phyloP scores from a whole-genome alignment of 1,140 invertebrate species.

The Probaryconus sp. region DNA sequence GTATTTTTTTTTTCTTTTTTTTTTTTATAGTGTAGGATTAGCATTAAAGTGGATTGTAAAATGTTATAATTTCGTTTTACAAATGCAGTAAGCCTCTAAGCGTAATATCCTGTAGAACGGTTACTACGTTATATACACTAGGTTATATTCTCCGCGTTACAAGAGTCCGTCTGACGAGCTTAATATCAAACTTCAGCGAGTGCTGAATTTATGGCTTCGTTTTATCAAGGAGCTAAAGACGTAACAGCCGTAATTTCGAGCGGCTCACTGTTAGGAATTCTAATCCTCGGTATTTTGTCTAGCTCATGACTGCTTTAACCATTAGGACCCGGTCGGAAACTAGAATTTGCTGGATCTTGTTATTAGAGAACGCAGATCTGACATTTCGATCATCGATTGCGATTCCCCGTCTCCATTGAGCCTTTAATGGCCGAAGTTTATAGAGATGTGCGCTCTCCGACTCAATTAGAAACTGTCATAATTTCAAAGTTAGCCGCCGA shows the following conservation, averaged over 20 bases:
- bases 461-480: slow-evolving; percentile 17
- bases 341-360: slow-evolving; percentile 37
- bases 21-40: neutral
- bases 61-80: slow-evolving; percentile 9
- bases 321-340: slow-evolving; percentile 32
- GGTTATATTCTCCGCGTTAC: slow-evolving; percentile 40
- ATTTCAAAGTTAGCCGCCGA: too few relatives aligned
- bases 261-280: slow-evolving; percentile 54
- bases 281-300: slow-evolving; percentile 58
- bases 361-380: slow-evolving; percentile 46
- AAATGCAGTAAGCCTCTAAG: slow-evolving; percentile 1
- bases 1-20: neutral
- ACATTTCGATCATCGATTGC: slow-evolving; percentile 47
- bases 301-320: slow-evolving; percentile 39
- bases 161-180: slow-evolving; percentile 55
- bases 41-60: neutral
- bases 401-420: slow-evolving; percentile 19
- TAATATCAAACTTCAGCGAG: slow-evolving; percentile 62
- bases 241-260: slow-evolving; percentile 55
- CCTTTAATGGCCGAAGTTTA: slow-evolving; percentile 27
- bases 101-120: slow-evolving; percentile 1
- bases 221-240: slow-evolving; percentile 62
- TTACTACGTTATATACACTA: neutral
- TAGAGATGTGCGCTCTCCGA: neutral
- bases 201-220: slow-evolving; percentile 60